Evolutionary conservation across 2,113 vertebrate genomes (phyloP).

Genomic region (Chaetodon auriga): DNA sequence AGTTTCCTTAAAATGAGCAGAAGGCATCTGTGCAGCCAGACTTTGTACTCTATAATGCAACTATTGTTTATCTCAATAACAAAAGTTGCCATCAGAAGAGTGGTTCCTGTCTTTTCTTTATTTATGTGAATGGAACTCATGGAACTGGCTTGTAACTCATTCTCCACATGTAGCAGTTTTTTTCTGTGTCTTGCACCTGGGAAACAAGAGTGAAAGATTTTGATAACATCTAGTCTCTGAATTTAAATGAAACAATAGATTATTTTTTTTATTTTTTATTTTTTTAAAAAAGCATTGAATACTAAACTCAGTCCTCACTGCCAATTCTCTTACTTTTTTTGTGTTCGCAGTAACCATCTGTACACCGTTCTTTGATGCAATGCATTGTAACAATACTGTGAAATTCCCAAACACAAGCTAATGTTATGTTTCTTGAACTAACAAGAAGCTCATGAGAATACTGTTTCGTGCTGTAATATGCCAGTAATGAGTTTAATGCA

Average conservation of each 20-base stretch:
- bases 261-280: too few relatives aligned
- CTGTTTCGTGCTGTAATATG: too few relatives aligned
- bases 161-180: neutral
- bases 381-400: neutral
- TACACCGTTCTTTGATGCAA: neutral
- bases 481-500: neutral
- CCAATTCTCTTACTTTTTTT: neutral
- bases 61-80: neutral
- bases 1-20: neutral
- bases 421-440: neutral
- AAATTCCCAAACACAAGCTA: neutral
- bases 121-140: neutral
- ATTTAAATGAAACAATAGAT: neutral
- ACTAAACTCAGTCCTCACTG: neutral
- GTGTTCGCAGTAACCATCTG: neutral
- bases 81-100: neutral
- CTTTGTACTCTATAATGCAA: neutral
- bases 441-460: neutral
- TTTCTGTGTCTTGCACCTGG: neutral
- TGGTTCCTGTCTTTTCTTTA: neutral
- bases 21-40: neutral
- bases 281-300: neutral
- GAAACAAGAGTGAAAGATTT: neutral
- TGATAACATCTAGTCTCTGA: neutral
- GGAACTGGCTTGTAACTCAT: neutral